Evolutionary conservation across 1,140 invertebrate genomes (phyloP).

Genomic region (Nebria ingens): DNA sequence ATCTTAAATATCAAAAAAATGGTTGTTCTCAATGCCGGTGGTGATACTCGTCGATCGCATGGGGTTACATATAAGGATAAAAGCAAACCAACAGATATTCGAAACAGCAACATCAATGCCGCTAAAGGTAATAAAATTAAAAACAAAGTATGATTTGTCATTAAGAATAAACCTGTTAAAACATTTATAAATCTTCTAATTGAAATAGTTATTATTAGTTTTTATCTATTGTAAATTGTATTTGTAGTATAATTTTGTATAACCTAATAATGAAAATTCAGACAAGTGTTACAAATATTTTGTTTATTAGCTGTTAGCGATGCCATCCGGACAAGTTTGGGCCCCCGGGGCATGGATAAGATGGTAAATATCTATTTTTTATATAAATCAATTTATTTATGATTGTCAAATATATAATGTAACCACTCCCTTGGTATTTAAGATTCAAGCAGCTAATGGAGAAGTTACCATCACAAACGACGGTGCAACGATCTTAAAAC

Average conservation of each 20-base stretch:
- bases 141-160: no score
- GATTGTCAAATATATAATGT: not conserved
- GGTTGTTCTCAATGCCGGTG: slow-evolving; percentile 29
- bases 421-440: slow-evolving; percentile 22
- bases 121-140: slow-evolving; percentile 90
- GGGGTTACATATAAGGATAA: slow-evolving; percentile 68
- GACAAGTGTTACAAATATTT: slow-evolving; percentile 5
- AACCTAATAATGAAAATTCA: not conserved
- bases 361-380: slow-evolving; percentile 59
- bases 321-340: slow-evolving; percentile 96
- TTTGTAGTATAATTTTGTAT: slow-evolving; percentile 11
- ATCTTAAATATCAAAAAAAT: slow-evolving; percentile 23
- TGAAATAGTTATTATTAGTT: not conserved
- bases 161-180: no score
- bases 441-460: slow-evolving; percentile 93
- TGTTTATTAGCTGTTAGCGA: slow-evolving; percentile 83
- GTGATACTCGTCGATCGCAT: slow-evolving; percentile 30
- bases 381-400: slow-evolving; percentile 9
- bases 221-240: slow-evolving; percentile 6
- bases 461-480: slow-evolving; percentile 99
- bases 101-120: slow-evolving; percentile 91
- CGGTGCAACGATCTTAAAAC: slow-evolving; percentile 97
- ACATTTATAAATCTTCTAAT: slow-evolving; percentile 14
- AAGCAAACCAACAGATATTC: slow-evolving; percentile 89
- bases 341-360: slow-evolving; percentile 99